Percentiles rank a stretch among this genome's conserved stretches.
These are phyloP conservation scores for Zonotrichia albicollis DNA, from an alignment of 2,797 vertebrate species.

Conservation along the genomic window DNA sequence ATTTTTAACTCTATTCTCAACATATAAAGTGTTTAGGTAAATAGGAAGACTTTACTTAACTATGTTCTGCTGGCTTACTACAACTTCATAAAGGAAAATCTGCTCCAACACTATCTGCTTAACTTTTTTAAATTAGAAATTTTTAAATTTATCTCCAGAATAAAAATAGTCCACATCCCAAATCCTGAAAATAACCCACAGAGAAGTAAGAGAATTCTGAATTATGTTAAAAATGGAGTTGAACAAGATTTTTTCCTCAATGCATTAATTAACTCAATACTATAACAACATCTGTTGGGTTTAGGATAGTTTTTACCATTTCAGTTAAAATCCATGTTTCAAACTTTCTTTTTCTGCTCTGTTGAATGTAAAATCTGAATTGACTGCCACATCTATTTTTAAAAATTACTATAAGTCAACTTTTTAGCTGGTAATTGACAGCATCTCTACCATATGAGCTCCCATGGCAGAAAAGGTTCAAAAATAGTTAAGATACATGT, in stretches of 20 bases:
- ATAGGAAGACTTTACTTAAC: not conserved
- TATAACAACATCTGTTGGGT: not conserved
- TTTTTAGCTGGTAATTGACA: not conserved
- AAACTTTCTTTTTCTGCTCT: not conserved
- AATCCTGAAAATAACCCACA: not conserved
- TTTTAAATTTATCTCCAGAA: not conserved
- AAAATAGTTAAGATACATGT: not conserved
- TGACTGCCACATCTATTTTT: not conserved
- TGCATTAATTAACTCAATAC: not conserved
- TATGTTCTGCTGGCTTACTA: not conserved
- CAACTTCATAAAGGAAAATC: not conserved
- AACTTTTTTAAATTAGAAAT: not conserved
- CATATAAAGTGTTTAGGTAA: slow-evolving; percentile 9
- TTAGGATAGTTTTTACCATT: not conserved
- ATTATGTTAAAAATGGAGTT: not conserved
- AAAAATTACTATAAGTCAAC: not conserved
- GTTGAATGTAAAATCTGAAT: not conserved
- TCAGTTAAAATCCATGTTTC: not conserved
- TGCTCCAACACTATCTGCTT: not conserved
- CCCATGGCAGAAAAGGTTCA: not conserved
- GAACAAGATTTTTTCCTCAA: not conserved
- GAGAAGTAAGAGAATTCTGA: not conserved
- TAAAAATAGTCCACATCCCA: not conserved
- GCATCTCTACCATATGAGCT: not conserved
- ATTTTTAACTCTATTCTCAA: slow-evolving; percentile 11